Percentiles rank a stretch among this genome's conserved stretches.
Evolutionary conservation across 2,113 vertebrate species (phyloP).

Genomic region (Pithys albifrons): DNA sequence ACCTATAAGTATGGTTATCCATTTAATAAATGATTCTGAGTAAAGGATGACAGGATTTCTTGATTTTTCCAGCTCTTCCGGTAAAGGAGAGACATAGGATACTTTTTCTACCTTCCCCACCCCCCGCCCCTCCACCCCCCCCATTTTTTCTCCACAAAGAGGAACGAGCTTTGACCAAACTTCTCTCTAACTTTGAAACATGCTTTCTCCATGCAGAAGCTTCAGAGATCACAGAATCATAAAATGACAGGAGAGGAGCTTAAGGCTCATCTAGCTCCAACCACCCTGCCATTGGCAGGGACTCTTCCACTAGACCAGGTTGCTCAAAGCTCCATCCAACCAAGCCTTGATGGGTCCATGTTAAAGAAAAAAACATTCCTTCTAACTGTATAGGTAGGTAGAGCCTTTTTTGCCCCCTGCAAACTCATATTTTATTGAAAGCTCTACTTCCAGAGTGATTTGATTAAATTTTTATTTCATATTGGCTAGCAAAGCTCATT

Average conservation of each 20-base stretch:
- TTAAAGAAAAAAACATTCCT: not conserved
- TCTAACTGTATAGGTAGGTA: not conserved
- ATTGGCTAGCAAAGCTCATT: not conserved
- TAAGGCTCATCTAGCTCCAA: not conserved
- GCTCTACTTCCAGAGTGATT: not conserved
- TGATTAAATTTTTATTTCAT: not conserved
- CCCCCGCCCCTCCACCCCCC: too few species aligned
- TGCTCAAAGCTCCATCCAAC: not conserved
- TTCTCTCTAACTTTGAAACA: not conserved
- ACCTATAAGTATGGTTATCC: conserved; percentile 10
- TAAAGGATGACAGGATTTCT: not conserved
- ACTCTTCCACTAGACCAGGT: not conserved
- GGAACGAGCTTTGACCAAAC: not conserved
- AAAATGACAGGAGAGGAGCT: not conserved
- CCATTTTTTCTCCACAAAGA: not conserved
- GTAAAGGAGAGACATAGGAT: not conserved
- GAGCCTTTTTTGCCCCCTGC: accelerated
- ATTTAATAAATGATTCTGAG: not conserved
- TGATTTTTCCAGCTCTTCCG: not conserved
- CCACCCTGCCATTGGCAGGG: not conserved
- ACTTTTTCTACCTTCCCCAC: not conserved
- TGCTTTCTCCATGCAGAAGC: not conserved
- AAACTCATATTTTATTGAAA: not conserved
- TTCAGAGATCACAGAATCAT: not conserved
- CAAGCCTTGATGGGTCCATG: not conserved